Evolutionary conservation across 2,113 vertebrate species (phyloP), one percentile per base, ranked within the genome.

Genomic region (Melanocharis versteri): DNA sequence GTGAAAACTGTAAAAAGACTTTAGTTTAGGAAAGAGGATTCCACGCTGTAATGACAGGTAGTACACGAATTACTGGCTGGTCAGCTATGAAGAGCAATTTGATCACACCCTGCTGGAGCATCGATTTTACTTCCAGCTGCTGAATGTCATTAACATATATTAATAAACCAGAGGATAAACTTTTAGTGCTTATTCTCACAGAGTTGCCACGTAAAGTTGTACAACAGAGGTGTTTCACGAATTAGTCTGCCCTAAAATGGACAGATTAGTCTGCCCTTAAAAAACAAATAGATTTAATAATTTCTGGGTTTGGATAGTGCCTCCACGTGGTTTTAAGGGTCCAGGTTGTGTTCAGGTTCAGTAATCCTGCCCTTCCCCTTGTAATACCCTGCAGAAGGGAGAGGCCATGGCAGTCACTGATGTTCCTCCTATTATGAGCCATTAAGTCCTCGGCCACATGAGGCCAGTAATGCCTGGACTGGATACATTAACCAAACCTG

Each of bases 51-150:
- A 84, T 0, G 13, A 77, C 88, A 95, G 76, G 88, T 93, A 83
- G 20, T 2, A 62, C 30, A 27, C 0, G 0, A 80, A 71, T 90
- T 62, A 69, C 58, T 89, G 81, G 17, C 54, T 89, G 78, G 81
- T 83, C 83, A 95, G 50, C 62, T 77, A 50, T 33, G 78, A 79
- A 84, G 60, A 95, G 56, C 40, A 84, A 47, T 92, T 91, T 87
- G 82, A 87, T 88, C 87, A 83, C 62, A 58, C 35, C 50, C 51
- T 83, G 50, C 81, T 51, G 62, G 45, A 87, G 79, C 2, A 23
- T 50, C 13, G 2, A 76, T 80, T 96, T 94, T 73, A 61, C 40
- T 94, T 95, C 82, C 90, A 95, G 70, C 54, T 88, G 66, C 78
- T 93, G 66, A 85, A 80, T 62, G 47, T 44, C 58, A 92, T 91